Evolutionary conservation across 30 jellyfish, hydroid and myxozoan genomes (phyloP).

Genomic region (Cassiopea xamachana): DNA sequence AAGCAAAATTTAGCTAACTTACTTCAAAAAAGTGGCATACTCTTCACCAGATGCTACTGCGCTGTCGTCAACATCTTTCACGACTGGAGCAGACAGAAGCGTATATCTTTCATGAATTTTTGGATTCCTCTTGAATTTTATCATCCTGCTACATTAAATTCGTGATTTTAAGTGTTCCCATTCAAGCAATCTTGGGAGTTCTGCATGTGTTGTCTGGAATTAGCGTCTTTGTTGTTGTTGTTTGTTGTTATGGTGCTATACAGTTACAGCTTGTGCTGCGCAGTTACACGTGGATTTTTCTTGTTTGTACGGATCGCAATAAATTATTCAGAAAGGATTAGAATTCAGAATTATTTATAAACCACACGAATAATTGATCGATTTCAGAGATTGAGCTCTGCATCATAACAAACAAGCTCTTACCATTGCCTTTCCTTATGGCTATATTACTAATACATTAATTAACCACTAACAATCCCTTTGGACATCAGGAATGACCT

Average conservation of each 20-base stretch:
- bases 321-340: too few relatives aligned
- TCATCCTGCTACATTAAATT: constrained; percentile 9
- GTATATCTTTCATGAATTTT: constrained; percentile 59
- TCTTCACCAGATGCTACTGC: constrained; percentile 17
- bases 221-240: constrained; percentile 55
- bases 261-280: not conserved
- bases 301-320: too few relatives aligned
- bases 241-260: constrained; percentile 46
- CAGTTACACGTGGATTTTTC: not conserved
- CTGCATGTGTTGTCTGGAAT: constrained; percentile 7
- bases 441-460: too few relatives aligned
- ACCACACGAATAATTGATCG: too few relatives aligned
- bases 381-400: too few relatives aligned
- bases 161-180: not conserved
- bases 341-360: too few relatives aligned
- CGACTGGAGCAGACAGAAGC: constrained; percentile 47
- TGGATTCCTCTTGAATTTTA: constrained; percentile 46
- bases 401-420: too few relatives aligned
- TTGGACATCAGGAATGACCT: not conserved
- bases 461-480: not conserved
- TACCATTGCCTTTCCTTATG: too few relatives aligned
- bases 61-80: constrained; percentile 3
- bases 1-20: not conserved
- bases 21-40: constrained; percentile 54
- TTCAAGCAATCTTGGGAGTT: not conserved